phyloP scores from a whole-genome alignment of 2,113 vertebrate species.

The Emydocephalus ijimae region DNA sequence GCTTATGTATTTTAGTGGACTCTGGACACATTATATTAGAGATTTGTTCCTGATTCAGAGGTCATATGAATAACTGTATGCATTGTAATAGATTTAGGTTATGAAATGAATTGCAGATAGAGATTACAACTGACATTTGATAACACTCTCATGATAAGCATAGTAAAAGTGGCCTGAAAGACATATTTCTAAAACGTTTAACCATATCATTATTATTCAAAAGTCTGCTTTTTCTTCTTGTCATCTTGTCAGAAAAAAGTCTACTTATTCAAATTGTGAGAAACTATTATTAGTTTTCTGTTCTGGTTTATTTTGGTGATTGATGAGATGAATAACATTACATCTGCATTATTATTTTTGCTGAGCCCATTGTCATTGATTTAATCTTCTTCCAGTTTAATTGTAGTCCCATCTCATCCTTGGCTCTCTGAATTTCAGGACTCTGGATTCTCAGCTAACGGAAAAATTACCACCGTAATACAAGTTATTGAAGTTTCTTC shows the following conservation, averaged over 20 bases:
- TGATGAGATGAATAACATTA: neutral
- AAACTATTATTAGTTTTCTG: neutral
- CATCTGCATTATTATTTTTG: neutral
- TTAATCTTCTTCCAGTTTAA: neutral
- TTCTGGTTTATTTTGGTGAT: neutral
- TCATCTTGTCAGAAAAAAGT: neutral
- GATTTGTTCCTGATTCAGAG: conserved; percentile 29
- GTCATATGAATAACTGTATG: conserved; percentile 17
- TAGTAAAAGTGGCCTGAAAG: neutral
- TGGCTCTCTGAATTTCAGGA: neutral
- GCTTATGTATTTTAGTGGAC: conserved; percentile 32
- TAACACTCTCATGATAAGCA: neutral
- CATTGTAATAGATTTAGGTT: neutral
- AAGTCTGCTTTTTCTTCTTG: neutral
- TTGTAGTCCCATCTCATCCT: neutral
- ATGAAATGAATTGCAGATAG: neutral
- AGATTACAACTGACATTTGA: neutral
- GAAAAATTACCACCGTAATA: neutral
- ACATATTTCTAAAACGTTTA: neutral
- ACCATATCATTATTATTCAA: neutral
- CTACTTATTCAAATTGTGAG: neutral
- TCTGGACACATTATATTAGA: conserved; percentile 28
- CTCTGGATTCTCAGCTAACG: neutral
- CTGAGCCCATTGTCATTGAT: neutral
- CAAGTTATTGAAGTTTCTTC: neutral